phyloP scores from a whole-genome alignment of 2,888 invertebrate species.

The Drosophila multiciliata region DNA sequence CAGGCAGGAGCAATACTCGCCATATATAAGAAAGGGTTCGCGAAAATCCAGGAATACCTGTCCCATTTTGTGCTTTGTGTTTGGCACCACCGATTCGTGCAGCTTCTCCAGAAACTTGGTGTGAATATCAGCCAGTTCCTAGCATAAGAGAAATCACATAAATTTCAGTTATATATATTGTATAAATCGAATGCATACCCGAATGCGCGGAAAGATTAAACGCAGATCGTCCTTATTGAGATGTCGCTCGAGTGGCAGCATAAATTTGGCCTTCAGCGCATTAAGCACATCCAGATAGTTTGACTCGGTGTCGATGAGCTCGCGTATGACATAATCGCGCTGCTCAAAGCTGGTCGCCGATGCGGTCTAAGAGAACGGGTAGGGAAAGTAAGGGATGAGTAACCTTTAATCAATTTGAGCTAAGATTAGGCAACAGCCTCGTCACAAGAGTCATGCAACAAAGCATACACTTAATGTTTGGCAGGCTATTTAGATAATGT shows the following conservation, averaged over 20 bases:
- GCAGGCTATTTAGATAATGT: constrained; percentile 32
- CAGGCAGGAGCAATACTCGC: constrained; percentile 97
- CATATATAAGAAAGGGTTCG: constrained; percentile 96
- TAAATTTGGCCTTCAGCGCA: constrained; percentile 92
- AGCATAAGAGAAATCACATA: constrained; percentile 13
- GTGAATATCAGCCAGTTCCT: constrained; percentile 95
- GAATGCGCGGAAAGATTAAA: constrained; percentile 95
- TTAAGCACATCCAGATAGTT: constrained; percentile 97
- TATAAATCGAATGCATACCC: constrained; percentile 86
- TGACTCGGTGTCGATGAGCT: constrained; percentile 97
- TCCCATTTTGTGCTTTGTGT: constrained; percentile 87
- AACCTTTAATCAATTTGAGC: constrained; percentile 31
- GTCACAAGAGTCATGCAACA: constrained; percentile 52
- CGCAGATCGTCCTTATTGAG: constrained; percentile 91
- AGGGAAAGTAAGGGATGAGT: constrained; percentile 8
- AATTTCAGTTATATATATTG: background rate
- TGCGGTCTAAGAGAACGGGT: constrained; percentile 79
- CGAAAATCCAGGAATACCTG: constrained; percentile 96
- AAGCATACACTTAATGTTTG: constrained; percentile 40
- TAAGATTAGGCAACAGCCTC: constrained; percentile 32
- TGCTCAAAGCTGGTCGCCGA: constrained; percentile 90
- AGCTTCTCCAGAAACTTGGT: constrained; percentile 93
- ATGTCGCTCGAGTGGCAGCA: constrained; percentile 90
- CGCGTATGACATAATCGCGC: constrained; percentile 96
- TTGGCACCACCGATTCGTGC: constrained; percentile 89